A percentile compares a stretch with the other conserved stretches of the same genome.
phyloP scores from a whole-genome alignment of 2,113 vertebrate species.

The Clarias magur region DNA sequence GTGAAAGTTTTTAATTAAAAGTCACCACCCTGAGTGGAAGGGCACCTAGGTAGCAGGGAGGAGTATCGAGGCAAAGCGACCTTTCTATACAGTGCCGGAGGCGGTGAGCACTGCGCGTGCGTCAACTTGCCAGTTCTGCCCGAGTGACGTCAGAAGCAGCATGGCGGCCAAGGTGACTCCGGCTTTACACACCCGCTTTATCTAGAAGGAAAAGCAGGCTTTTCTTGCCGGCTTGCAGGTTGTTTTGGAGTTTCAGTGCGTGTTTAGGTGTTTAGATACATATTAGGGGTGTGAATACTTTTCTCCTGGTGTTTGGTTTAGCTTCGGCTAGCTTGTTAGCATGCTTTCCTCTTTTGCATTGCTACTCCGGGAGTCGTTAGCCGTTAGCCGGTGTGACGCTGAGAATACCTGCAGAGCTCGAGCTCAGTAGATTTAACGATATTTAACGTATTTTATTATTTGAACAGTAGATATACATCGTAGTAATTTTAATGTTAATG shows the following conservation, averaged over 20 bases:
- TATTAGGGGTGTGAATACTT: not conserved
- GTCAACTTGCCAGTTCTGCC: constrained; percentile 14
- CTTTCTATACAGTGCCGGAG: not conserved
- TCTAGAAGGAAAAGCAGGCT: not conserved
- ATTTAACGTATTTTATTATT: not conserved
- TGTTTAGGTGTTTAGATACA: not conserved
- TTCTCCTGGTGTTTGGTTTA: no score
- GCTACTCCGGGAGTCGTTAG: constrained; percentile 1
- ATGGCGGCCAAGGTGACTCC: constrained; percentile 99
- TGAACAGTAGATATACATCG: not conserved
- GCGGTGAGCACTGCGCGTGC: not conserved
- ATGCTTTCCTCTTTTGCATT: not conserved
- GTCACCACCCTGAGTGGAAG: not conserved
- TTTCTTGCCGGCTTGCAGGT: not conserved
- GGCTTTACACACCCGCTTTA: constrained; percentile 56
- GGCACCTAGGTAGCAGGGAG: not conserved
- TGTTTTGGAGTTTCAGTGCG: not conserved
- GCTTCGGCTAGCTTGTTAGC: constrained; percentile 29
- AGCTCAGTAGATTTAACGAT: no score
- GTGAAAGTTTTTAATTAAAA: not conserved
- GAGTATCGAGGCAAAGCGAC: not conserved
- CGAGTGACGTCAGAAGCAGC: constrained; percentile 81
- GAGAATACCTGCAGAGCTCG: not conserved
- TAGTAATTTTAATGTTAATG: not conserved
- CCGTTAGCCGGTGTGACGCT: not conserved